These are phyloP conservation scores for Tipula lateralis DNA, from an alignment of 2,888 invertebrate species.

Conservation along the genomic window DNA sequence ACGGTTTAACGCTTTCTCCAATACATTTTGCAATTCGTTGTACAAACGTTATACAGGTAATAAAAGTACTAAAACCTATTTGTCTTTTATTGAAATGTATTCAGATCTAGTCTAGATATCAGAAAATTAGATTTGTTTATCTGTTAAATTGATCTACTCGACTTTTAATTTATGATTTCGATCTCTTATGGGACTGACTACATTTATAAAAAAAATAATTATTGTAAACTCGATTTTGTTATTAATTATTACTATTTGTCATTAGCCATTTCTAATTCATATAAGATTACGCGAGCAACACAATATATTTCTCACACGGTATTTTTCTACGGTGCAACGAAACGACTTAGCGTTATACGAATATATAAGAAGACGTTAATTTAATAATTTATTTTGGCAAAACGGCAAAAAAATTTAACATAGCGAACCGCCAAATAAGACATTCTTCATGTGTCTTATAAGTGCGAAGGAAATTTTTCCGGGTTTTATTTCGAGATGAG, in stretches of 20 bases:
- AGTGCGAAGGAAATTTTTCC: background rate
- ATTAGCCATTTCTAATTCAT: background rate
- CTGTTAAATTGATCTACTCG: background rate
- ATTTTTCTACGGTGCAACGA: background rate
- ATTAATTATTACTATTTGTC: background rate
- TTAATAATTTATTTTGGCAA: background rate
- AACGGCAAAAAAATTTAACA: background rate
- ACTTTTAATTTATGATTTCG: background rate
- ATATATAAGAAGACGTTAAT: background rate
- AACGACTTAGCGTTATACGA: background rate
- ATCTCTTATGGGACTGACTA: too few relatives aligned
- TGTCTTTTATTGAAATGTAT: background rate
- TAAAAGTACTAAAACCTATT: background rate
- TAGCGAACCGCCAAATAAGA: background rate
- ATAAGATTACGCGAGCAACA: too few relatives aligned
- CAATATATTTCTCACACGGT: too few relatives aligned
- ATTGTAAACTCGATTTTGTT: background rate
- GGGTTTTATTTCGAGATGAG: background rate
- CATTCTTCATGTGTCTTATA: background rate
- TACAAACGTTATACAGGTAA: too few relatives aligned
- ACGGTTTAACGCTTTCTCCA: too few relatives aligned
- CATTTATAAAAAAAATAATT: background rate
- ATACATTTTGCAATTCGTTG: background rate
- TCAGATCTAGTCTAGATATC: background rate
- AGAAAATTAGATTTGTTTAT: background rate